Conservation (phyloP, 2,888 invertebrate genomes). For the Cheilosia vernalis region DNA sequence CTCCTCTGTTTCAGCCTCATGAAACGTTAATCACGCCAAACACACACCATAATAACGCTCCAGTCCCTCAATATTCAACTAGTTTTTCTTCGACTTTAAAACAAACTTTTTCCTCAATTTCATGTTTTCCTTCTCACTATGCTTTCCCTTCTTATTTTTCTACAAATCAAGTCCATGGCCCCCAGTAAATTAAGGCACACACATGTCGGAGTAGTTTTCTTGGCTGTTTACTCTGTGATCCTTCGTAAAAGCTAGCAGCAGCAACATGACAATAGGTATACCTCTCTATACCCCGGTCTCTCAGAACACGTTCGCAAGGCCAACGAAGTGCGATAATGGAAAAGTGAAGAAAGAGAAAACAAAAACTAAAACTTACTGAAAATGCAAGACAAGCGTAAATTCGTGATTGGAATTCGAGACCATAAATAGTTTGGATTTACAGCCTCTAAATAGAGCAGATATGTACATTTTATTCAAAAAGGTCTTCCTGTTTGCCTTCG, state of each 20-base stretch:
- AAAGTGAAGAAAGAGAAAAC: constrained; percentile 25
- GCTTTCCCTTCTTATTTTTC: constrained; percentile 15
- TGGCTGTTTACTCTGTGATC: constrained; percentile 47
- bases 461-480: constrained; percentile 17
- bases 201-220: constrained; percentile 33
- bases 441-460: not conserved
- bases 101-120: constrained; percentile 13
- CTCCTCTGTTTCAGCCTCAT: not conserved
- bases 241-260: constrained; percentile 31
- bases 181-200: constrained; percentile 56
- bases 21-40: constrained; percentile 34
- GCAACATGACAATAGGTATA: not conserved
- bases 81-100: constrained; percentile 37
- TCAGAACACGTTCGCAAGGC: constrained; percentile 53
- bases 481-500: constrained; percentile 15
- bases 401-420: constrained; percentile 68
- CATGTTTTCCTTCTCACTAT: not conserved
- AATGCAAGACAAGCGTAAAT: constrained; percentile 67
- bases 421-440: constrained; percentile 51
- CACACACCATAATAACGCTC: constrained; percentile 18
- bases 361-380: constrained; percentile 48
- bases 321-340: constrained; percentile 69
- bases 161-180: constrained; percentile 28
- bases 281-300: constrained; percentile 5
- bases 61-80: constrained; percentile 28